Evolutionary conservation across 2,113 vertebrate species (phyloP), one percentile per base, ranked within the genome.

Genomic region (Nematolebias whitei): DNA sequence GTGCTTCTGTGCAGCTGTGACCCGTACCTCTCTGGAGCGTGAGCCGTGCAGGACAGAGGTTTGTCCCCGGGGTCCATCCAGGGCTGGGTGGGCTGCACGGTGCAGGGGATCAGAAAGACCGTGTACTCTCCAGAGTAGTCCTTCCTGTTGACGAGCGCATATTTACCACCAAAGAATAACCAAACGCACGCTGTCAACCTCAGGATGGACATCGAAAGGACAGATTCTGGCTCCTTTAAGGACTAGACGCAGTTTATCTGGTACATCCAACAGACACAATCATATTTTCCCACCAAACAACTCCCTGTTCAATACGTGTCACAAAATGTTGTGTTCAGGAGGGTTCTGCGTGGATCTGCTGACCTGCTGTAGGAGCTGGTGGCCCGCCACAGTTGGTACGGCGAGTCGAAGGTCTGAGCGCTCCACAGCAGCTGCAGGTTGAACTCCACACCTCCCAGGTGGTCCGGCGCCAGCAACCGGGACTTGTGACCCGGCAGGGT

Each of bases 361-460:
- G 71, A 96, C 97, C 98, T 95, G 94, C 95, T 99, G 54, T 98
- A 99, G 41, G 97, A 97, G 83, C 97, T 99, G 57, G 96, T 99
- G 16, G 97, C 96, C 77, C 96, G 95, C 98, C 98, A 99, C 66
- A 99, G 94, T 78, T 99, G 98, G 79, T 97, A 96, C 0, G 98
- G 98, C 0, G 97, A 99, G 78, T 99, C 98, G 0, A 99, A 99
- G 5, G 95, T 96, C 84, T 98, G 98, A 20, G 96, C 95, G 0
- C 97, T 99, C 98, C 98, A 99, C 20, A 99, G 87, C 16, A 98
- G 93, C 90, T 96, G 95, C 54, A 98, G 91, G 80, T 96, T 95
- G 58, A 99, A 99, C 57, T 98, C 94, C 0, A 99, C 96, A 12
- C 96, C 98, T 38, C 96, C 97, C 1, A 98, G 87, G 85, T 99